These are phyloP conservation scores for Tiliacea citrago DNA, from an alignment of 2,888 invertebrate species.

Conservation along the genomic window DNA sequence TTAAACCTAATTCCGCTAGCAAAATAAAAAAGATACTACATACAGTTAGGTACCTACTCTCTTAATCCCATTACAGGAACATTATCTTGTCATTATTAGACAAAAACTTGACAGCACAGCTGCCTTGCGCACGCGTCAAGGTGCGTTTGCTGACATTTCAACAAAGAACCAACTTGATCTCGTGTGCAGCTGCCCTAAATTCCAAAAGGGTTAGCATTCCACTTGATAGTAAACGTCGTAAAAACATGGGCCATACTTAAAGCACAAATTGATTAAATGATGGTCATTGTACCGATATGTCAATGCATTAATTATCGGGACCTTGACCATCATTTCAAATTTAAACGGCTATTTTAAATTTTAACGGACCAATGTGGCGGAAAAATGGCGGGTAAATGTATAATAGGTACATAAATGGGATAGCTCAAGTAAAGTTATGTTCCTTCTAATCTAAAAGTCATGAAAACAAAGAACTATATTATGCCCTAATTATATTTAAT, in stretches of 20 bases:
- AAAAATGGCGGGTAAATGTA: background rate
- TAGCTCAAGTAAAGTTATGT: background rate
- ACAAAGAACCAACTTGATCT: constrained; percentile 58
- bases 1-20: background rate
- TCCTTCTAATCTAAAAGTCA: background rate
- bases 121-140: constrained; percentile 71
- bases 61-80: constrained; percentile 1
- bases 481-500: background rate
- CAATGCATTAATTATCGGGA: background rate
- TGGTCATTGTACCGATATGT: background rate
- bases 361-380: no score
- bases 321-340: background rate
- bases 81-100: constrained; percentile 54
- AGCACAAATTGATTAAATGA: background rate
- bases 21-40: no score
- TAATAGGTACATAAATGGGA: background rate
- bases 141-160: constrained; percentile 73
- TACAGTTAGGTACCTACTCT: constrained; percentile 2
- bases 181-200: constrained; percentile 57
- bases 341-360: background rate
- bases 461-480: background rate
- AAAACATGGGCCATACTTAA: background rate
- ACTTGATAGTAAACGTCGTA: constrained; percentile 4
- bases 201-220: constrained; percentile 47
- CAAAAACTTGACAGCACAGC: constrained; percentile 68